A percentile compares a stretch with the other conserved stretches of the same genome.
Conservation (phyloP, 2,888 invertebrate genomes). For the Acronicta leporina region DNA sequence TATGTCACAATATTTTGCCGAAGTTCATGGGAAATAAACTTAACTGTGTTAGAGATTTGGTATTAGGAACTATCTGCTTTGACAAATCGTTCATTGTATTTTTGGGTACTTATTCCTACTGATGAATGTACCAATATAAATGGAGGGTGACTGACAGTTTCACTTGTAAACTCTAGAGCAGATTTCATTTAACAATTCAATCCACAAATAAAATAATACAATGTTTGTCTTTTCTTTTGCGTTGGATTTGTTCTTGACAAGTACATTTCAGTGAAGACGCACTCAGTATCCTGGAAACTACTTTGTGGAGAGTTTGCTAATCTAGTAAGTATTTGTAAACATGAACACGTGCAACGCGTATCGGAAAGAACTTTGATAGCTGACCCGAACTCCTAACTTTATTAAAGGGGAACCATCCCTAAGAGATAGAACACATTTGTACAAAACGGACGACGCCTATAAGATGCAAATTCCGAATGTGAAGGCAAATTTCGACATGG, state of each 20-base stretch:
- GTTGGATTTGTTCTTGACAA: neutral
- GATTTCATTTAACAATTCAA: neutral
- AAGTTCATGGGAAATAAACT: neutral
- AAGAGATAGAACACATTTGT: neutral
- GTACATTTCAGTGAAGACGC: too few species aligned
- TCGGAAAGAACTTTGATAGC: slow-evolving; percentile 9
- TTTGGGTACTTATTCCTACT: too few species aligned
- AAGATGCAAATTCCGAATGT: too few species aligned
- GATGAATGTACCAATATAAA: too few species aligned
- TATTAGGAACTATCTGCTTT: too few species aligned
- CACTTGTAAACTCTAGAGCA: too few species aligned
- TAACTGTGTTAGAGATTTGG: too few species aligned
- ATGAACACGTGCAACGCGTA: slow-evolving; percentile 30
- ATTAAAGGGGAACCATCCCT: neutral
- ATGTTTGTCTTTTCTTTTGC: neutral
- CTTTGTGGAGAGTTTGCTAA: slow-evolving; percentile 12
- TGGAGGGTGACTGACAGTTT: too few species aligned
- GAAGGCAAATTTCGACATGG: too few species aligned
- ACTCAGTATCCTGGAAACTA: slow-evolving; percentile 21
- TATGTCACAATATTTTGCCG: neutral
- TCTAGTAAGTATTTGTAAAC: slow-evolving; percentile 17
- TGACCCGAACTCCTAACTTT: slow-evolving; percentile 10
- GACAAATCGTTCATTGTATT: too few species aligned
- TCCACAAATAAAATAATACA: neutral
- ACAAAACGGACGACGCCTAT: neutral